Evolutionary conservation across 2,888 invertebrate species (phyloP).

Genomic region (Tenthredo notha): DNA sequence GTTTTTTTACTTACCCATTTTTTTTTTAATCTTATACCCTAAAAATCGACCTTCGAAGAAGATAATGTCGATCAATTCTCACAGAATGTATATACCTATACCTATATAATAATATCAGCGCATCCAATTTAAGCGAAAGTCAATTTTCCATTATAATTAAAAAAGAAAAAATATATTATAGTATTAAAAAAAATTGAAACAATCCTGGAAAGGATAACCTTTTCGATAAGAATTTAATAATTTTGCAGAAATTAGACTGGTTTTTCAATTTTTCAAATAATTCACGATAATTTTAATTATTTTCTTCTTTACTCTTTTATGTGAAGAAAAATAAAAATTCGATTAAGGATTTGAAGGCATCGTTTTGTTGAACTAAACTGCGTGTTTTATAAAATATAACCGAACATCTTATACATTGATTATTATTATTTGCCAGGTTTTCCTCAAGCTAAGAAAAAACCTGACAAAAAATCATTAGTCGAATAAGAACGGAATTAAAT

Average conservation of each 20-base stretch:
- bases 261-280: not conserved
- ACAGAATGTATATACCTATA: not conserved
- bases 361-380: too few species aligned
- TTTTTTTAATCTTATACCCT: not conserved
- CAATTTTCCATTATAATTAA: not conserved
- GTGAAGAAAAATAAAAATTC: not conserved
- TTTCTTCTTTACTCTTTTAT: not conserved
- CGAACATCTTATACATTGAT: too few species aligned
- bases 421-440: not conserved
- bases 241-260: not conserved
- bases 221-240: not conserved
- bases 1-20: not conserved
- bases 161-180: not conserved
- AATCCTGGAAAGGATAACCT: not conserved
- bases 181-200: not conserved
- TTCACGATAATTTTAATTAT: not conserved
- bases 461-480: constrained; percentile 4
- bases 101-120: not conserved
- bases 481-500: not conserved
- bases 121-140: not conserved
- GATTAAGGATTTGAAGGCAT: not conserved
- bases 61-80: constrained; percentile 6
- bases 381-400: too few species aligned
- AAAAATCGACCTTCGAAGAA: not conserved
- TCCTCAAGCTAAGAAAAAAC: constrained; percentile 4